Evolutionary conservation across 2,888 invertebrate genomes (phyloP).

Genomic region (Nesidiocoris tenuis): DNA sequence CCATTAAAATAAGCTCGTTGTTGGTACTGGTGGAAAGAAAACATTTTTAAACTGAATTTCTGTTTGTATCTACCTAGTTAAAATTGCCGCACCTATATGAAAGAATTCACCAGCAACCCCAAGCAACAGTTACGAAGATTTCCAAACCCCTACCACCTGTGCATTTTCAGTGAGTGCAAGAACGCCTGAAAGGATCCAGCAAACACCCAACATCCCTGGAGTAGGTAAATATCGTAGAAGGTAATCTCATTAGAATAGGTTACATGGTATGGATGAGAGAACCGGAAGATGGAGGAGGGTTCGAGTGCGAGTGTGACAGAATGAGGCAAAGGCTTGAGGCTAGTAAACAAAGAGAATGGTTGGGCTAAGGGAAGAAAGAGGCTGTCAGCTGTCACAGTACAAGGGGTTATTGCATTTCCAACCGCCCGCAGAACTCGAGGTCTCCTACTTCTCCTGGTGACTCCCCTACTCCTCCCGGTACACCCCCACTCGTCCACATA

Average conservation of each 20-base stretch:
- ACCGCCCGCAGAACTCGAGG: constrained; percentile 40
- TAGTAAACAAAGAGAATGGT: constrained; percentile 37
- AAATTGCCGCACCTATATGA: too few relatives aligned
- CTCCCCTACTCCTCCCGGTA: background rate
- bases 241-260: constrained; percentile 40
- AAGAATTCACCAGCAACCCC: too few relatives aligned
- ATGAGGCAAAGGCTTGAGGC: constrained; percentile 35
- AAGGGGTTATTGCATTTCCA: constrained; percentile 42
- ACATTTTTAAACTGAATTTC: too few relatives aligned
- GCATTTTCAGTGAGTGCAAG: background rate
- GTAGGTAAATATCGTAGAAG: constrained; percentile 40
- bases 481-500: background rate
- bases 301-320: background rate
- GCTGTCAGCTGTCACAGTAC: constrained; percentile 42
- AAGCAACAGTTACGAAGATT: background rate
- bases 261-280: background rate
- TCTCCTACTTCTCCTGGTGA: constrained; percentile 2
- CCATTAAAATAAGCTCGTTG: too few relatives aligned
- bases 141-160: background rate
- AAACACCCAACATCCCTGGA: background rate
- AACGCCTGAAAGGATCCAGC: background rate
- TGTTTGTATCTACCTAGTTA: too few relatives aligned
- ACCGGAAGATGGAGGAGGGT: background rate
- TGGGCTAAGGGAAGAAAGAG: background rate
- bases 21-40: too few relatives aligned